Base-by-base conservation (phyloP, 2,797 vertebrate genomes). In the Pangasius mekongensis region DNA sequence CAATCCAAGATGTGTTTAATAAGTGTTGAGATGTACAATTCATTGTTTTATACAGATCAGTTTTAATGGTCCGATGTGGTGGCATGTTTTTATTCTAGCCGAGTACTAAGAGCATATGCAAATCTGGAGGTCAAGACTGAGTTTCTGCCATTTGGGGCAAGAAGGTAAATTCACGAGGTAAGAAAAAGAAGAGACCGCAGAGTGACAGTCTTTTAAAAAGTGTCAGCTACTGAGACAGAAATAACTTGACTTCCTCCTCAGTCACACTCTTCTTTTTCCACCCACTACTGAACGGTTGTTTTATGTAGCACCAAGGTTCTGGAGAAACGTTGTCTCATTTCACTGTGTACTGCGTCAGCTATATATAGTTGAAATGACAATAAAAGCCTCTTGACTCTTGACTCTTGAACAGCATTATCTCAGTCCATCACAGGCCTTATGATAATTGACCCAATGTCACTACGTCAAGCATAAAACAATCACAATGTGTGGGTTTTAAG, bases 181-280 rank as follows among this genome's bases (percentile, higher is more conserved):
- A 77, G 47, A 30, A 18, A 58, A 80, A 58, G 49, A 58, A 36
- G 20, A 33, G 9, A 20, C 30, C 20, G 5, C 22, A 10, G 39
- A 74, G 20, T 49, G 22, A 27, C 11, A 30, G 24, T 39, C n/a
- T 56, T 56, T 27, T 47, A 49, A 36, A 54, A 39, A 30, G 36
- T 58, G 24, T 76, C 71, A 76, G 56, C 56, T 49, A 39, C 27
- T 14, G 54, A 62, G 85, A 62, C 56, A 13, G 64, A 76, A 77
- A 76, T 86, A 86, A 62, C 85, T 76, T 5, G 22, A 54, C 84
- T 86, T 86, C 71, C 84, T 76, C 16, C 9, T 39, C 52, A 36
- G 47, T 66, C 47, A 84, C 47, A n/a, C 36, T 27, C 9, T 30
- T 78, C n/a, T 20, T 54, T 30, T 78, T 77, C 4, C 4, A 30